A percentile compares a stretch with the other conserved stretches of the same genome.
These are phyloP conservation scores for Sorex maritimensis DNA, from an alignment of 2,797 vertebrate species.

Conservation along the genomic window DNA sequence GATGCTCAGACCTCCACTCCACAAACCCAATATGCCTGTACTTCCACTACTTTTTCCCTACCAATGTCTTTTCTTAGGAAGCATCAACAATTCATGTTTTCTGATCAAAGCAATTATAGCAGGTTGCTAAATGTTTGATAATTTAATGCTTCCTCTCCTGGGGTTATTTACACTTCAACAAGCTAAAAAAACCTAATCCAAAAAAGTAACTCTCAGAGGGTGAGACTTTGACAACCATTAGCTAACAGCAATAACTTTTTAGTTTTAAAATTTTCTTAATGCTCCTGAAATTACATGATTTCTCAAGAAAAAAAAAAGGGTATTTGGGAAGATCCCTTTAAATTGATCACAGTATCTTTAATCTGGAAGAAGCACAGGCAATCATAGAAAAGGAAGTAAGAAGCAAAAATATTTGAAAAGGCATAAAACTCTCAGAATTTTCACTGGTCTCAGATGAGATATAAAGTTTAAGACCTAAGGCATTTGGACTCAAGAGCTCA, in stretches of 20 bases:
- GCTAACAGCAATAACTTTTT: background rate
- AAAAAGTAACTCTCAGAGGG: conserved; percentile 21
- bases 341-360: background rate
- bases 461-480: background rate
- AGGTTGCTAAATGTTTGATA: conserved; percentile 68
- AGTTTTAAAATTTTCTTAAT: conserved; percentile 34
- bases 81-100: background rate
- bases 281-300: conserved; percentile 25
- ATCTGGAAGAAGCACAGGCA: background rate
- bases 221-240: conserved; percentile 12
- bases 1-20: no score
- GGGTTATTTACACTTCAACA: conserved; percentile 61
- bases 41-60: background rate
- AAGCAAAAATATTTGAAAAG: background rate
- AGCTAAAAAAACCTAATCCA: conserved; percentile 58
- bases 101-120: conserved; percentile 58
- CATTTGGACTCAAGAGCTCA: background rate
- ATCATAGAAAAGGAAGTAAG: conserved; percentile 27
- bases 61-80: conserved; percentile 27
- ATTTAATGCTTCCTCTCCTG: conserved; percentile 65
- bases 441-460: background rate
- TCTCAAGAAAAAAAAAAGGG: background rate
- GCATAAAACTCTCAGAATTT: background rate
- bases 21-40: background rate
- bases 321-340: background rate